Conservation (phyloP, 2,797 vertebrate species). For the Trachurus trachurus region DNA sequence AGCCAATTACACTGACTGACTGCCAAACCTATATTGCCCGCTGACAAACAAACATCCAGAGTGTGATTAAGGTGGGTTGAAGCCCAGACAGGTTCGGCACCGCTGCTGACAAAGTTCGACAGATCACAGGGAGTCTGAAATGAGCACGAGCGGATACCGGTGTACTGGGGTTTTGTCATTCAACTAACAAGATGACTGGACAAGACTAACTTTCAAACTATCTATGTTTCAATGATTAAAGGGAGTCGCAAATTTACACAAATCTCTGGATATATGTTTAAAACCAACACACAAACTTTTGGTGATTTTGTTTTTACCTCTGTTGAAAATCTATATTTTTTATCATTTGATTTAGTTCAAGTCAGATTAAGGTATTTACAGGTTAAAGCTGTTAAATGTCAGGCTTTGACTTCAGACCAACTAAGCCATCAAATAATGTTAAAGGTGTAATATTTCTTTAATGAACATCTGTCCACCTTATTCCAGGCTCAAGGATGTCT, state of each 20-base stretch:
- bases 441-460: background rate
- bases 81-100: constrained; percentile 47
- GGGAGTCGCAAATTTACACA: constrained; percentile 11
- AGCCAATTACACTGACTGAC: constrained; percentile 78
- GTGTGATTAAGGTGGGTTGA: constrained; percentile 69
- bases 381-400: too few relatives aligned
- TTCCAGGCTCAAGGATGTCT: background rate
- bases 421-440: background rate
- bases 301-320: background rate
- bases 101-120: constrained; percentile 52
- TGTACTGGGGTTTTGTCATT: constrained; percentile 30
- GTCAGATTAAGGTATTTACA: background rate
- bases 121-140: constrained; percentile 51
- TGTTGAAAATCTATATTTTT: background rate
- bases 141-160: constrained; percentile 23
- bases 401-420: background rate
- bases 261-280: background rate
- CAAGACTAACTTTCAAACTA: constrained; percentile 17
- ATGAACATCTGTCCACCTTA: background rate
- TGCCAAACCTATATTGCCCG: constrained; percentile 66
- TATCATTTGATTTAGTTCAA: background rate
- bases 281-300: background rate
- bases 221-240: constrained; percentile 15
- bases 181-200: constrained; percentile 29
- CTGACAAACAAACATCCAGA: constrained; percentile 74